These are phyloP conservation scores for Peromyscus leucopus DNA, from an alignment of 2,113 vertebrate genomes.

Conservation along the genomic window DNA sequence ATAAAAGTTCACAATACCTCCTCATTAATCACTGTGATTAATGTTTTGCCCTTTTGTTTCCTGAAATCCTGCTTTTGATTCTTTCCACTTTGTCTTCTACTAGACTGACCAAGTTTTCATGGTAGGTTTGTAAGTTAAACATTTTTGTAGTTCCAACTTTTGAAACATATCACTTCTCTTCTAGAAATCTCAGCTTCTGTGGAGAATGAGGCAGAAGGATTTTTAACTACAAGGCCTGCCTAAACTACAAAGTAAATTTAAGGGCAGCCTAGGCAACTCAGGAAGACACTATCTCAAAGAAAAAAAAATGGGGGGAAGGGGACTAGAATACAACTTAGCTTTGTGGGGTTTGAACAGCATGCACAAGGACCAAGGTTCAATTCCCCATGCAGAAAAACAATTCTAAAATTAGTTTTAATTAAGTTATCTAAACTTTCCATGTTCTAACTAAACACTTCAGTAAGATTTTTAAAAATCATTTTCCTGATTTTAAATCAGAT, in stretches of 20 bases:
- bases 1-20: background rate
- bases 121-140: background rate
- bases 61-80: background rate
- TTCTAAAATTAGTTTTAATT: background rate
- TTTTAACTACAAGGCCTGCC: background rate
- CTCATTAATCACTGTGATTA: background rate
- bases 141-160: background rate
- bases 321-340: background rate
- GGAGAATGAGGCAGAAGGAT: background rate
- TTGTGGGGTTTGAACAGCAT: background rate
- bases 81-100: background rate
- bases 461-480: background rate
- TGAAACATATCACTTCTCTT: background rate
- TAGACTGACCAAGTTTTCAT: background rate
- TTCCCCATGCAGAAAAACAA: background rate
- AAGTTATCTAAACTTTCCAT: background rate
- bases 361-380: background rate
- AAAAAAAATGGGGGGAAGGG: fast-evolving
- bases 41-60: background rate
- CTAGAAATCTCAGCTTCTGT: background rate
- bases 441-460: conserved; percentile 25
- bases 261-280: background rate
- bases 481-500: background rate
- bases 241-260: background rate
- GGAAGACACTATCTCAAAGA: background rate